Evolutionary conservation across 2,888 invertebrate genomes (phyloP).

Genomic region (Megamerina dolium): DNA sequence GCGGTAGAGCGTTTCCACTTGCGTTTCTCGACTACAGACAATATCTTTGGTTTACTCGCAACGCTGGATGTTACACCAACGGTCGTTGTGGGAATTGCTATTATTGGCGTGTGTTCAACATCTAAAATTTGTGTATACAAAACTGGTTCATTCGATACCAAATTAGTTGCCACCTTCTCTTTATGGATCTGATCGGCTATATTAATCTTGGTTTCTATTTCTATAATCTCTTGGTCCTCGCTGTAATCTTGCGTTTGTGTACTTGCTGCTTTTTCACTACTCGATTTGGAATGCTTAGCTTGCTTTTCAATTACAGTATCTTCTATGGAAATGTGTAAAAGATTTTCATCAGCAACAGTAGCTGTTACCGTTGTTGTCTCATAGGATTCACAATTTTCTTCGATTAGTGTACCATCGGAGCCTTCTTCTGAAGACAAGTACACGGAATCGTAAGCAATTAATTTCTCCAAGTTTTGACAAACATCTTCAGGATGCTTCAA

Average conservation of each 20-base stretch:
- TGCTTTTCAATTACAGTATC: neutral
- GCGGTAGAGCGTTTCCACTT: conserved; percentile 37
- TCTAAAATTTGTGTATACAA: conserved; percentile 38
- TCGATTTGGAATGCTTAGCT: neutral
- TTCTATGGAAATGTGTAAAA: neutral
- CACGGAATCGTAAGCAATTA: conserved; percentile 49
- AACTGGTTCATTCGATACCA: conserved; percentile 7
- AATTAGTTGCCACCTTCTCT: neutral
- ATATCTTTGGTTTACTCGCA: conserved; percentile 55
- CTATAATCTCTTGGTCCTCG: conserved; percentile 1
- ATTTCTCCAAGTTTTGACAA: conserved; percentile 33
- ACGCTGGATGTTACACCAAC: conserved; percentile 31
- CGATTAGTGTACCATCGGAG: conserved; percentile 41
- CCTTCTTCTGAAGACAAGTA: conserved; percentile 49
- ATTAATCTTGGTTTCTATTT: neutral
- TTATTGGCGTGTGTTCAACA: conserved; percentile 30
- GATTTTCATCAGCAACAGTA: neutral
- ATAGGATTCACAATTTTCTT: conserved; percentile 32
- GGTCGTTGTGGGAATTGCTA: conserved; percentile 2
- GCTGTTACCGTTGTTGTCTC: conserved; percentile 12
- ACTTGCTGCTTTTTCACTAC: neutral
- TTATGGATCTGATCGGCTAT: neutral
- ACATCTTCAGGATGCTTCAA: conserved; percentile 27
- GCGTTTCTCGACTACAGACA: conserved; percentile 50
- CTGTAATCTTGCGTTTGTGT: neutral